These are phyloP conservation scores for Anoplophora glabripennis DNA, from an alignment of 1,140 invertebrate species.

Conservation along the genomic window DNA sequence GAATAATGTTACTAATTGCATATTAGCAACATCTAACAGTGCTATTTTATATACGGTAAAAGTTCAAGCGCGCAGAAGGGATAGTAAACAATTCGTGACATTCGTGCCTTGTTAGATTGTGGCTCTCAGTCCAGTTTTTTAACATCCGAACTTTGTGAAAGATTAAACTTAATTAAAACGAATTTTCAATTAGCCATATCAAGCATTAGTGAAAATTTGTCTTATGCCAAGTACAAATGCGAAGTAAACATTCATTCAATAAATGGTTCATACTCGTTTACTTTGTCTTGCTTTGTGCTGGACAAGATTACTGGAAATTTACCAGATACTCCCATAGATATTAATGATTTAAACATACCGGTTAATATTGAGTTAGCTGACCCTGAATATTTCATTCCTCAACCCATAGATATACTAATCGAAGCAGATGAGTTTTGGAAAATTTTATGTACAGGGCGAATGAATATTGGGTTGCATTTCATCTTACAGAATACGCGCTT, in stretches of 20 bases:
- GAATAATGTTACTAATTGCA: neutral
- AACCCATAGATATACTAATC: slow-evolving; percentile 3
- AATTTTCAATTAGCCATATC: no score
- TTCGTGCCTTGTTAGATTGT: slow-evolving; percentile 5
- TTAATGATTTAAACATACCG: neutral
- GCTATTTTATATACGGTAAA: neutral
- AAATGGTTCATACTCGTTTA: no score
- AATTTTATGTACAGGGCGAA: neutral
- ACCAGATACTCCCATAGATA: neutral
- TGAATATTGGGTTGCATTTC: neutral
- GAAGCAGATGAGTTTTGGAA: slow-evolving; percentile 3
- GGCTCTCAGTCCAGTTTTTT: slow-evolving; percentile 13
- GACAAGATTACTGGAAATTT: neutral
- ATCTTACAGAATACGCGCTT: slow-evolving; percentile 9
- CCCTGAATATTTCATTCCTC: neutral
- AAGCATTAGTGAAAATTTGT: no score
- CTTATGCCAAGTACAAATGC: no score
- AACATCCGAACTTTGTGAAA: neutral
- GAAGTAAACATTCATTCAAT: no score
- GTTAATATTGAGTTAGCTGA: slow-evolving; percentile 1
- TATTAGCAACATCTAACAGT: neutral
- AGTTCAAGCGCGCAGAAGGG: neutral
- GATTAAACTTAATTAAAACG: no score
- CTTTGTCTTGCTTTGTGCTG: no score
- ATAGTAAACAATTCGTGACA: neutral